Conservation (phyloP, 2,888 invertebrate genomes). For the Prosopocoilus inquinatus region DNA sequence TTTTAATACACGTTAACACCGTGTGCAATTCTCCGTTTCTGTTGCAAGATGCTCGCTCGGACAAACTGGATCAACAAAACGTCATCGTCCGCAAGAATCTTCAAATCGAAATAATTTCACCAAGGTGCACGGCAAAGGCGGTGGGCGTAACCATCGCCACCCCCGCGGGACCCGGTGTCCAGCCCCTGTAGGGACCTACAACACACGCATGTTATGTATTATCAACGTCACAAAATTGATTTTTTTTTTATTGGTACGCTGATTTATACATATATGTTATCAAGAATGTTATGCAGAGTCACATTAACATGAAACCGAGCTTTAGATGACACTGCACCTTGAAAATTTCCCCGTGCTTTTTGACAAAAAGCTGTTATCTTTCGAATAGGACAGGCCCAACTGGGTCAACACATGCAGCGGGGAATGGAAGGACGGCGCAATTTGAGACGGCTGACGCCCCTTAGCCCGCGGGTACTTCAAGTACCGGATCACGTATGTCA, state of each 20-base stretch:
- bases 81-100: background rate
- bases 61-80: no score
- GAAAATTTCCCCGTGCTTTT: no score
- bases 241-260: background rate
- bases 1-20: no score
- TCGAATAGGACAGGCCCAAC: slow-evolving; percentile 12
- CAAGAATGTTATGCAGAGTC: no score
- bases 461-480: slow-evolving; percentile 32
- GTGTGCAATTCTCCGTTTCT: no score
- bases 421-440: slow-evolving; percentile 44
- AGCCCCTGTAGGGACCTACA: slow-evolving; percentile 39
- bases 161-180: slow-evolving; percentile 43
- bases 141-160: slow-evolving; percentile 50
- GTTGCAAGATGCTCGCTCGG: no score
- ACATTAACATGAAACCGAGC: no score
- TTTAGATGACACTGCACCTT: no score
- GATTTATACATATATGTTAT: no score
- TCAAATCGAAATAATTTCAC: slow-evolving; percentile 12
- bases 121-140: slow-evolving; percentile 39
- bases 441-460: slow-evolving; percentile 47
- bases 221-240: slow-evolving; percentile 1
- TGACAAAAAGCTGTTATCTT: background rate
- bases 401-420: slow-evolving; percentile 29
- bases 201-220: background rate
- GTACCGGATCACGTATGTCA: slow-evolving; percentile 8